Conservation (phyloP, 1,140 invertebrate species). For the Drosophila tropicalis region DNA sequence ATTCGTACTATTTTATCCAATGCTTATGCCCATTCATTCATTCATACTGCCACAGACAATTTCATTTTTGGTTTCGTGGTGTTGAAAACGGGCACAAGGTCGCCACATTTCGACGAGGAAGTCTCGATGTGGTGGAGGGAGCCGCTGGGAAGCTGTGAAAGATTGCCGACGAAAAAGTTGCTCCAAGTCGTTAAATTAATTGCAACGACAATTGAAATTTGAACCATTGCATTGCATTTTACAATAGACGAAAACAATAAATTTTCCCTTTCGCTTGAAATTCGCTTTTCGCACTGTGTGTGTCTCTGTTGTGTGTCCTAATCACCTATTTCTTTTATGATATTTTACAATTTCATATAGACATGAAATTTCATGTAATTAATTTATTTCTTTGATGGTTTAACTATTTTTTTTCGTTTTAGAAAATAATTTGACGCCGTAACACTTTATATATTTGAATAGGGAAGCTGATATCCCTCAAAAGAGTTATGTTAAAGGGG, state of each 20-base stretch:
- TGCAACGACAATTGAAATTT: conserved; percentile 57
- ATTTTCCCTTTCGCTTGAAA: conserved; percentile 72
- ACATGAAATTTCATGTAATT: too few species aligned
- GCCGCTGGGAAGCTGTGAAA: conserved; percentile 50
- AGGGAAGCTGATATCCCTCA: too few species aligned
- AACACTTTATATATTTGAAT: too few species aligned
- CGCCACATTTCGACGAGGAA: conserved; percentile 44
- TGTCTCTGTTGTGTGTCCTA: conserved; percentile 57
- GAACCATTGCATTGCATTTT: conserved; percentile 53
- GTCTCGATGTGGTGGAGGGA: neutral
- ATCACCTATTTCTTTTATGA: conserved; percentile 61
- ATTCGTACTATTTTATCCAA: conserved; percentile 20
- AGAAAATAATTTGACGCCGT: too few species aligned
- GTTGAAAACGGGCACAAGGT: conserved; percentile 74
- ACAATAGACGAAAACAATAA: conserved; percentile 54
- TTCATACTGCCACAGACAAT: conserved; percentile 46
- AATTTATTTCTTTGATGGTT: too few species aligned
- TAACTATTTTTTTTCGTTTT: too few species aligned
- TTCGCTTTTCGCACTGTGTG: conserved; percentile 50
- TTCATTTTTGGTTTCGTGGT: conserved; percentile 65
- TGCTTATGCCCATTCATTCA: conserved; percentile 46
- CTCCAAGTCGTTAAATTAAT: conserved; percentile 51
- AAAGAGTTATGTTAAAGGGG: too few species aligned
- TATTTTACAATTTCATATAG: conserved; percentile 1
- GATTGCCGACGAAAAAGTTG: neutral